A percentile compares a stretch with the other conserved stretches of the same genome.
phyloP scores from a whole-genome alignment of 2,888 invertebrate species.

The Saturnia japonica region DNA sequence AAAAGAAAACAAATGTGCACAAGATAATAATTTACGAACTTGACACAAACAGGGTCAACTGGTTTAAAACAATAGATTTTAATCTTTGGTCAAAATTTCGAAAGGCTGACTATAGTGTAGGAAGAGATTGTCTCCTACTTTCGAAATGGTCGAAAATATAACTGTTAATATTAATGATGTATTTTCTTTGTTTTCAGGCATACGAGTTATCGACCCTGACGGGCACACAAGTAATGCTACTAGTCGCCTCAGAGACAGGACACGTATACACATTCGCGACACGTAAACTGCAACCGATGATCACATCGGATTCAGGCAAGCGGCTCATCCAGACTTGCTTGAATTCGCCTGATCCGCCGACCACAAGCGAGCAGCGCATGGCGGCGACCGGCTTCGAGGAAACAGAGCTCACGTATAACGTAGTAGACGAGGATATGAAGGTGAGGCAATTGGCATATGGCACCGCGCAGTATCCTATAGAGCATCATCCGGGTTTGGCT shows the following conservation, averaged over 20 bases:
- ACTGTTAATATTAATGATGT: background rate
- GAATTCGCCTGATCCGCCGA: conserved; percentile 96
- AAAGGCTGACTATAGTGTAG: background rate
- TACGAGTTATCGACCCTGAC: conserved; percentile 99
- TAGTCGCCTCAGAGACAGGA: conserved; percentile 99
- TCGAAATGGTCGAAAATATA: background rate
- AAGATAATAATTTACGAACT: conserved; percentile 26
- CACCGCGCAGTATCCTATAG: conserved; percentile 87
- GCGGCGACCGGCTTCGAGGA: conserved; percentile 99
- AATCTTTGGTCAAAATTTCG: background rate
- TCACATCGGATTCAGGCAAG: conserved; percentile 98
- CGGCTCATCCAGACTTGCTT: conserved; percentile 99
- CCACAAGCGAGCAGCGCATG: conserved; percentile 96
- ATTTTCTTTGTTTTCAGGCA: conserved; percentile 85
- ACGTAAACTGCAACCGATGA: conserved; percentile 99
- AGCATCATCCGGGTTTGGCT: conserved; percentile 84
- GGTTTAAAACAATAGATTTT: background rate
- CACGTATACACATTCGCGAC: conserved; percentile 99
- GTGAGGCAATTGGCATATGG: conserved; percentile 97
- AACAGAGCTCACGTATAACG: conserved; percentile 98
- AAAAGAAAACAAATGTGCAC: conserved; percentile 42
- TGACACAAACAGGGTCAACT: background rate
- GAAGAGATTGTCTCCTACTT: background rate
- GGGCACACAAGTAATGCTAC: conserved; percentile 99
- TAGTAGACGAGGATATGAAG: conserved; percentile 97